Evolutionary conservation across 2,888 invertebrate species (phyloP).

Genomic region (Halictus ligatus): DNA sequence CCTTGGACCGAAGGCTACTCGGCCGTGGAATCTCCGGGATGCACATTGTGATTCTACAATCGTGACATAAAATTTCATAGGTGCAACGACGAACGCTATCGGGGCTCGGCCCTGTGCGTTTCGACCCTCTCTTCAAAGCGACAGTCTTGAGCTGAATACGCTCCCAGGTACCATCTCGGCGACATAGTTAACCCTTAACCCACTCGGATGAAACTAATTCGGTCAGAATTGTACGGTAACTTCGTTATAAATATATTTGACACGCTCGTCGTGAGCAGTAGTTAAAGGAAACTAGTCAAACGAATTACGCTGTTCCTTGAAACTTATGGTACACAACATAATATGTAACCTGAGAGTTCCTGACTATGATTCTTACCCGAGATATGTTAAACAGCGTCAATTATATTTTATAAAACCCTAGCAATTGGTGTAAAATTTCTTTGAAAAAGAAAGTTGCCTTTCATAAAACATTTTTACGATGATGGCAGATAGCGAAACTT

Average conservation of each 20-base stretch:
- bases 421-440: too few relatives aligned
- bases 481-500: too few relatives aligned
- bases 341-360: too few relatives aligned
- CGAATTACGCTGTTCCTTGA: not conserved
- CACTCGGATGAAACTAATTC: not conserved
- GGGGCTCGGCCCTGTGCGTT: not conserved
- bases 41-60: slow-evolving; percentile 4
- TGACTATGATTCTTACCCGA: too few relatives aligned
- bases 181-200: not conserved
- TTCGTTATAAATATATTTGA: not conserved
- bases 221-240: not conserved
- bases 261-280: not conserved
- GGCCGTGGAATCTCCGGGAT: not conserved
- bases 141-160: not conserved
- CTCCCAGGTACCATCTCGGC: not conserved
- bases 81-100: not conserved
- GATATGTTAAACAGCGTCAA: too few relatives aligned
- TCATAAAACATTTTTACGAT: too few relatives aligned
- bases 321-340: too few relatives aligned
- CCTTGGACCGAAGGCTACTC: not conserved
- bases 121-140: not conserved
- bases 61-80: slow-evolving; percentile 7
- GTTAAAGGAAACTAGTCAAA: not conserved
- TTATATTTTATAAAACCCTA: too few relatives aligned
- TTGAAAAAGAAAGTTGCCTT: too few relatives aligned